Evolutionary conservation across 2,797 vertebrate genomes (phyloP), one percentile per base, ranked within the genome.

Genomic region (Tauraco hartlaubi): DNA sequence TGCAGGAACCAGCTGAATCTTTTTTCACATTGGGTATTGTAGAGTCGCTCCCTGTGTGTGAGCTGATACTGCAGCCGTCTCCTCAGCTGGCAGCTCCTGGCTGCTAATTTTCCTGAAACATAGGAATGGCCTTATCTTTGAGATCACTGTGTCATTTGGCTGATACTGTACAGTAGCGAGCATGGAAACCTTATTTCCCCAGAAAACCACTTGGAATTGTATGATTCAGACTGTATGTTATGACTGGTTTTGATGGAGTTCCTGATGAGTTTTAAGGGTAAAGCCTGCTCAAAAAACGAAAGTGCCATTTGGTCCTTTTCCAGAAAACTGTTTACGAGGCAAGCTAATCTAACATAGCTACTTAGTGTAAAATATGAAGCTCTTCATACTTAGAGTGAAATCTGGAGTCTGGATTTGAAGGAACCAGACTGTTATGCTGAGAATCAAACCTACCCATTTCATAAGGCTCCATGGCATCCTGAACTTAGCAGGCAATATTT

Each of bases 341-440:
- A 73, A 43, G 28, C 28, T 89, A 68, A 79, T 87, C 67, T 76
- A n/a, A 79, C 92, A 85, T 15, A 94, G 49, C 64, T 83, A 25
- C 63, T 88, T 79, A 74, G n/a, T 77, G 33, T 80, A 49, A 94
- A 85, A 90, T 25, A 66, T 33, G 87, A 92, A 93, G 46, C 63
- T 85, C 17, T 68, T 56, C 43, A 44, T 95, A 44, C 46, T 78
- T 72, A 44, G 15, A 35, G 39, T 92, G 83, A 92, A 85, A 88
- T 66, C 43, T 83, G 54, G 29, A 63, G 39, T 64, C 52, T 94
- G n/a, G 21, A 41, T 81, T 93, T 75, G 59, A 84, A 85, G 35
- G 68, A 88, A 88, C 11, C 15, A 59, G 17, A 41, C 51, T 80
- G 39, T 76, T 28, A 66, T 62, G 31, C 62, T 83, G 31, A 85